Base-by-base conservation (phyloP, 2,113 vertebrate genomes). In the Terrapene triunguis region DNA sequence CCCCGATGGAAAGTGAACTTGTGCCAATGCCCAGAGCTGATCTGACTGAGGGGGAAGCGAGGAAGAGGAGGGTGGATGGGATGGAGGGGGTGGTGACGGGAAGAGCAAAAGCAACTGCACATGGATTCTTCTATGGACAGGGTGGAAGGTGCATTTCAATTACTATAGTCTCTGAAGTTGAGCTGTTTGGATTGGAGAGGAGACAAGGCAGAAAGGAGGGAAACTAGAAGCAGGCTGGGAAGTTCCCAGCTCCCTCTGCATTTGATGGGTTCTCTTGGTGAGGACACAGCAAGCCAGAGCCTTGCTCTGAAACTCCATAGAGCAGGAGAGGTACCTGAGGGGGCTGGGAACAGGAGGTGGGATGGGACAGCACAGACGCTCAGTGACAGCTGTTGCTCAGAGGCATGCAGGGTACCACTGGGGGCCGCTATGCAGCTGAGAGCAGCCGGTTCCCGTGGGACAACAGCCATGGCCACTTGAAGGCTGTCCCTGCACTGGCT, bases 401-500 rank as follows among this genome's bases (percentile, higher is more conserved):
- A 76, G 24, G 38, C 38, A 44, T 22, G 21, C 22, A 44, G 21
- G 22, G 69, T 38, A 21, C n/a, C n/a, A 38, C 27, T 69, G 65
- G 8, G 29, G 62, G 32, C 13, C 14, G 3, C 35, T 74, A 74
- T 11, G 19, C 97, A 98, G 94, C 97, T 98, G 98, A 82, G 90
- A 98, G 96, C 89, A 92, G 97, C 97, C 97, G 95, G 88, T 97
- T 98, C 97, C 94, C 82, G 82, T 79, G 84, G 97, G 98, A 98
- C 98, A 99, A 98, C 98, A 97, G 98, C 97, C 29, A 89, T 91
- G 95, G 98, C 96, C 95, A 95, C 97, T 98, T 98, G 98, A 98
- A 98, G 98, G 98, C 98, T 98, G 98, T 98, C 98, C 98, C 98
- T 98, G 79, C 98, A 96, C 97, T 85, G 94, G 98, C 98, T 98